These are phyloP conservation scores for Redunca redunca DNA, from an alignment of 2,113 vertebrate genomes.

Conservation along the genomic window DNA sequence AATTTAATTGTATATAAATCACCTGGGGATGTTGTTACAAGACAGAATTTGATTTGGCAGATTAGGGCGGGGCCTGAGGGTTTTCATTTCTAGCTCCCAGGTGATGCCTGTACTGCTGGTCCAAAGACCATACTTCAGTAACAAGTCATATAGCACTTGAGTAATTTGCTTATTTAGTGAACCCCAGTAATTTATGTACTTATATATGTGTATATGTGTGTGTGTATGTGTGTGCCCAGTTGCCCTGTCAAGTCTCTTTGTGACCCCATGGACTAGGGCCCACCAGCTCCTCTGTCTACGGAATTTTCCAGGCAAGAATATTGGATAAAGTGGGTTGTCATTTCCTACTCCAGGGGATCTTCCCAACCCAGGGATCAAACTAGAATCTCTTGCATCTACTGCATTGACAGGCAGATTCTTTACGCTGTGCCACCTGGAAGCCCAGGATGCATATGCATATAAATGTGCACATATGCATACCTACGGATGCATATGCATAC, in stretches of 20 bases:
- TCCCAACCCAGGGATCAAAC: not conserved
- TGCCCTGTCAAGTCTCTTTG: not conserved
- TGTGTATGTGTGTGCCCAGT: not conserved
- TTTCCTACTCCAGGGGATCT: not conserved
- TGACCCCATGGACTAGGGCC: not conserved
- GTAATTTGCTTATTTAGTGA: not conserved
- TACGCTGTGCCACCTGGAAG: not conserved
- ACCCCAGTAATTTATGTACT: not conserved
- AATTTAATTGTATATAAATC: not conserved
- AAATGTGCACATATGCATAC: not conserved
- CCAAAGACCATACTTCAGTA: not conserved
- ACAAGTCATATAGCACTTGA: not conserved
- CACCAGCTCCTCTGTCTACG: not conserved
- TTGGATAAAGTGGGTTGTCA: not conserved
- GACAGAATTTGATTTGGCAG: not conserved
- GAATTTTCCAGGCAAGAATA: not conserved
- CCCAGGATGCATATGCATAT: not conserved
- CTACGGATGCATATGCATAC: too few relatives aligned
- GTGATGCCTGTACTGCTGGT: not conserved
- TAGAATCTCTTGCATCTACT: not conserved
- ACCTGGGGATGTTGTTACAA: slow-evolving; percentile 34
- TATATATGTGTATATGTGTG: not conserved
- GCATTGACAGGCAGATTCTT: not conserved
- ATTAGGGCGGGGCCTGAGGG: not conserved
- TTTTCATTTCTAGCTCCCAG: slow-evolving; percentile 8